phyloP scores from a whole-genome alignment of 2,113 vertebrate species.

The Strix uralensis region DNA sequence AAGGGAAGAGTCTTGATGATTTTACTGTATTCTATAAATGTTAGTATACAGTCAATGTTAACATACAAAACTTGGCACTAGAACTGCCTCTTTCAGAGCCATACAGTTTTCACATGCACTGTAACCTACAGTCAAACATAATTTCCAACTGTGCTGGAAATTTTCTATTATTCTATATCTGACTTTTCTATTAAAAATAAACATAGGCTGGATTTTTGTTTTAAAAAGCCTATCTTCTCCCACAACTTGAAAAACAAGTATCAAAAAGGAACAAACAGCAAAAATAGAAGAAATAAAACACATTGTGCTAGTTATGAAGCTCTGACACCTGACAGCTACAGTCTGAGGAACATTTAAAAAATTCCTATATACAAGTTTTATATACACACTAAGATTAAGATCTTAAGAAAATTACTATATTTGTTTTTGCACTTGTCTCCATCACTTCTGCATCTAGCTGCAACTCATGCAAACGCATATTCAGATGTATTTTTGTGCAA shows the following conservation, averaged over 20 bases:
- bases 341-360: constrained; percentile 42
- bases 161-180: constrained; percentile 1
- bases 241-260: constrained; percentile 42
- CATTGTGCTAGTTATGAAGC: constrained; percentile 38
- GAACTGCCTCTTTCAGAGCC: constrained; percentile 39
- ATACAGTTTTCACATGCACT: not conserved
- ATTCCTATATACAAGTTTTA: constrained; percentile 62
- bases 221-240: constrained; percentile 23
- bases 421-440: constrained; percentile 35
- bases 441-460: not conserved
- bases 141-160: constrained; percentile 41
- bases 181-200: constrained; percentile 60
- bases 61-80: constrained; percentile 32
- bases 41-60: not conserved
- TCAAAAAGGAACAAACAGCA: constrained; percentile 42
- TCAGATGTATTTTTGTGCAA: constrained; percentile 50
- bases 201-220: not conserved
- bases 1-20: not conserved
- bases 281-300: constrained; percentile 53
- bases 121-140: constrained; percentile 29
- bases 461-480: constrained; percentile 27
- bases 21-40: not conserved
- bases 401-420: constrained; percentile 54
- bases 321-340: constrained; percentile 20
- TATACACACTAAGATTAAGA: constrained; percentile 44